phyloP scores from a whole-genome alignment of 2,797 vertebrate genomes.

The Arrhamphus sclerolepis region DNA sequence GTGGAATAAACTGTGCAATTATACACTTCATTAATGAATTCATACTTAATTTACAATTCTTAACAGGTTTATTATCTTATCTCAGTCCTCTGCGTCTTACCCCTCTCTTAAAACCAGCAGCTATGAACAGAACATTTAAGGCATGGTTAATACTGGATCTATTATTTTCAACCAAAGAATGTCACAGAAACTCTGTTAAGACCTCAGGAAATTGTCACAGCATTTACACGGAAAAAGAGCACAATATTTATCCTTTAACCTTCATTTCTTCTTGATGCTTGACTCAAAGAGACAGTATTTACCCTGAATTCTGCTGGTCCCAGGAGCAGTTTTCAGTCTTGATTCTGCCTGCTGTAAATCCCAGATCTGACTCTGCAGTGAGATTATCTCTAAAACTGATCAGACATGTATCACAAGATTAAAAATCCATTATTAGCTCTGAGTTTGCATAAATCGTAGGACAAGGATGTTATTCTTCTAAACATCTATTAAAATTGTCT shows the following conservation, averaged over 20 bases:
- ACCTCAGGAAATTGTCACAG: too few relatives aligned
- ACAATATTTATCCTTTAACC: too few relatives aligned
- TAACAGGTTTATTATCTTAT: background rate
- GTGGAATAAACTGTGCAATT: background rate
- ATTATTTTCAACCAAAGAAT: too few relatives aligned
- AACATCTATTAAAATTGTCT: constrained; percentile 1
- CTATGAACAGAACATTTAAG: too few relatives aligned
- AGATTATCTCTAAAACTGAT: constrained; percentile 59
- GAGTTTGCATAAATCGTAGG: too few relatives aligned
- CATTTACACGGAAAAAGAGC: too few relatives aligned
- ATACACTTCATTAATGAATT: background rate
- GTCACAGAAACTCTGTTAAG: too few relatives aligned
- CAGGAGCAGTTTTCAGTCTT: background rate
- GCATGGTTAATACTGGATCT: too few relatives aligned
- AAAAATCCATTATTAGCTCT: background rate
- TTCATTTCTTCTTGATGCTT: background rate
- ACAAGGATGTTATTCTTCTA: background rate
- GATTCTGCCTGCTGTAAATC: constrained; percentile 18
- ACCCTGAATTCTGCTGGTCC: background rate
- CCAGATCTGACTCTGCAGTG: constrained; percentile 57
- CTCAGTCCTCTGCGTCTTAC: background rate
- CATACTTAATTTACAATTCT: too few relatives aligned
- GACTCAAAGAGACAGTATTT: background rate
- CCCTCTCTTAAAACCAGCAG: too few relatives aligned
- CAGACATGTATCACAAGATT: background rate